Evolutionary conservation across 2,888 invertebrate genomes (phyloP), one percentile per base, ranked within the genome.

Genomic region (Agrochola circellaris): DNA sequence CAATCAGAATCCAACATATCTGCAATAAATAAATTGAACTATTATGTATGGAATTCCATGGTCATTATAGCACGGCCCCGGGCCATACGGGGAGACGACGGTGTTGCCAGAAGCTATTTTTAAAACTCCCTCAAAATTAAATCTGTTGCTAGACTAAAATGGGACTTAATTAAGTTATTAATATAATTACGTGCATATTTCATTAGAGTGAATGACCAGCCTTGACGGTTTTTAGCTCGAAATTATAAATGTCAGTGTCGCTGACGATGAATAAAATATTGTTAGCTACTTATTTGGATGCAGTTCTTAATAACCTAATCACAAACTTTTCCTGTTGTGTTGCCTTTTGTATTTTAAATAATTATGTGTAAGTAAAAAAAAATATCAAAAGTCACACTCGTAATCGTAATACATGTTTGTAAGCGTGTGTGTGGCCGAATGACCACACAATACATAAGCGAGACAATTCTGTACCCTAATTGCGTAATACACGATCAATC

Each of bases 31-130:
- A 88, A 90, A 90, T 89, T 87, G 79, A 82, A 88, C 87, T 87
- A 91, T 89, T 89, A 90, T 85, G 79, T 89, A 87, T 82, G 91
- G 90, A 91, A 92, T 93, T 90, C 89, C 88, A 88, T 84, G 85
- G 85, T 87, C 88, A 92, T 91, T 91, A 88, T 88, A 87, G 87
- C 87, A 86, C 82, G 79, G 88, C 88, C 88, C 88, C 82, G 84
- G 81, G 87, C 45, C 83, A 65, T 67, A 84, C 70, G 82, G 88
- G 88, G 88, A 87, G 66, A 79, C 38, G 30, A 20, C 60, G 48
- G 78, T 84, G 83, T 74, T 89, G 82, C 83, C 78, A 81, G 67
- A 61, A 66, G 38, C 38, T 15, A 70, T 38, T 26, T 77, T 51
- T 15, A 13, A 66, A 75, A 30, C 51, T 60, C 74, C 75, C 74